A percentile compares a stretch with the other conserved stretches of the same genome.
These are phyloP conservation scores for Aplocera efformata DNA, from an alignment of 2,888 invertebrate genomes.

Conservation along the genomic window DNA sequence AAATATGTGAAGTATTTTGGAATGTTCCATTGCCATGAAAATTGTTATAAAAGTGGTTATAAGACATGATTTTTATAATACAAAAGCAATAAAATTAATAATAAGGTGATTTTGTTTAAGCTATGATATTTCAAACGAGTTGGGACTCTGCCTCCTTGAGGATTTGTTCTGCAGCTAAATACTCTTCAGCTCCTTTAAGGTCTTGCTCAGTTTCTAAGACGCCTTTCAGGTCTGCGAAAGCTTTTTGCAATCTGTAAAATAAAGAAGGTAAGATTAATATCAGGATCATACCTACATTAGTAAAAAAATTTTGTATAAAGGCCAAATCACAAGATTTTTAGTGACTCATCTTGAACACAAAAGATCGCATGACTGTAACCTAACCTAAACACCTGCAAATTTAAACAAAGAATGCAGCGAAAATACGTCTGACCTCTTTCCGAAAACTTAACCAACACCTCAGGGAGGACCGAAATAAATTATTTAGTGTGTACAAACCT, in stretches of 20 bases:
- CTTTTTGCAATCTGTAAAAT: conserved; percentile 82
- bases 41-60: conserved; percentile 60
- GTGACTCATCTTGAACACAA: conserved; percentile 8
- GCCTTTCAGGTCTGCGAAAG: conserved; percentile 87
- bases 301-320: not conserved
- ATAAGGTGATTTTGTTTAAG: conserved; percentile 36
- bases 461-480: conserved; percentile 10
- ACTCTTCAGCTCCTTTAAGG: conserved; percentile 87
- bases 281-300: not conserved
- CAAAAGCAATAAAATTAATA: conserved; percentile 44
- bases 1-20: conserved; percentile 42
- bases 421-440: conserved; percentile 9
- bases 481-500: conserved; percentile 64
- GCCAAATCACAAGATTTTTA: not conserved
- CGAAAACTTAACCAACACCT: conserved; percentile 7
- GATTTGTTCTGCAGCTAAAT: conserved; percentile 83
- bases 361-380: not conserved
- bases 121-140: conserved; percentile 60
- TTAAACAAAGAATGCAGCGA: conserved; percentile 9
- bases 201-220: conserved; percentile 88
- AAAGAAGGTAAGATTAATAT: too few species aligned
- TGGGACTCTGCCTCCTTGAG: conserved; percentile 84
- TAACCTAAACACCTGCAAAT: conserved; percentile 14
- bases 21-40: conserved; percentile 59
- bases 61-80: conserved; percentile 64